phyloP scores from a whole-genome alignment of 2,888 invertebrate genomes.

The Drosophila gaucha region DNA sequence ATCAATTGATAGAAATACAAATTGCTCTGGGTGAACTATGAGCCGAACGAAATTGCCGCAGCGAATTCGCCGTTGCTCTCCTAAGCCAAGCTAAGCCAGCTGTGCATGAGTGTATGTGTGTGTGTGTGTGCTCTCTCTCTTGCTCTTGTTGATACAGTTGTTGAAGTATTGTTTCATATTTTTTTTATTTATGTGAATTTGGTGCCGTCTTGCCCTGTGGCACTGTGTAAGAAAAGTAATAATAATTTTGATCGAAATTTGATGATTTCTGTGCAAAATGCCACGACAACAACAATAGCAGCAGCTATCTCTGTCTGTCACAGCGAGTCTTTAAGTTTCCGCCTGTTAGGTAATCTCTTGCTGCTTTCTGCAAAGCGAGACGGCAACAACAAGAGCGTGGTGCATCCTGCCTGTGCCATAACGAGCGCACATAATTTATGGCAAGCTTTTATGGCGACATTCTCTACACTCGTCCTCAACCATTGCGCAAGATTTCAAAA shows the following conservation, averaged over 20 bases:
- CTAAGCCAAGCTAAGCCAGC: conserved; percentile 3
- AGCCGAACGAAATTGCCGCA: conserved; percentile 46
- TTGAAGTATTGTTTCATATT: conserved; percentile 3
- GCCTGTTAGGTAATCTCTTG: conserved; percentile 51
- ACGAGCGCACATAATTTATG: conserved; percentile 38
- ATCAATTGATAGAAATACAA: conserved; percentile 2
- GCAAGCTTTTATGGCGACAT: conserved; percentile 24
- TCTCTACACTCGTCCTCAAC: conserved; percentile 19
- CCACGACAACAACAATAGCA: conserved; percentile 36
- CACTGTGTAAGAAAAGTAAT: conserved; percentile 25
- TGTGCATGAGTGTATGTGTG: background rate
- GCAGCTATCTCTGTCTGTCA: conserved; percentile 27
- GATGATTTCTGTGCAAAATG: conserved; percentile 49
- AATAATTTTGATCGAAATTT: conserved; percentile 43
- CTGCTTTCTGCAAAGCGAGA: conserved; percentile 49
- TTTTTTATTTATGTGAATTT: conserved; percentile 11
- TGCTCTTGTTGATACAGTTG: conserved; percentile 54
- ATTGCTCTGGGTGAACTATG: conserved; percentile 45
- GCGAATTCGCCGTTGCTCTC: conserved; percentile 43
- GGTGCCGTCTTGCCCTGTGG: conserved; percentile 34
- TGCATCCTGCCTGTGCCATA: conserved; percentile 40
- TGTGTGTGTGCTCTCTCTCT: conserved; percentile 3
- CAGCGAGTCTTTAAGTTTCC: conserved; percentile 29
- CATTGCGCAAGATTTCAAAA: conserved; percentile 1
- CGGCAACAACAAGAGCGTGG: conserved; percentile 8